Evolutionary conservation across 2,113 vertebrate species (phyloP), one percentile per base, ranked within the genome.

Genomic region (Picathartes gymnocephalus): DNA sequence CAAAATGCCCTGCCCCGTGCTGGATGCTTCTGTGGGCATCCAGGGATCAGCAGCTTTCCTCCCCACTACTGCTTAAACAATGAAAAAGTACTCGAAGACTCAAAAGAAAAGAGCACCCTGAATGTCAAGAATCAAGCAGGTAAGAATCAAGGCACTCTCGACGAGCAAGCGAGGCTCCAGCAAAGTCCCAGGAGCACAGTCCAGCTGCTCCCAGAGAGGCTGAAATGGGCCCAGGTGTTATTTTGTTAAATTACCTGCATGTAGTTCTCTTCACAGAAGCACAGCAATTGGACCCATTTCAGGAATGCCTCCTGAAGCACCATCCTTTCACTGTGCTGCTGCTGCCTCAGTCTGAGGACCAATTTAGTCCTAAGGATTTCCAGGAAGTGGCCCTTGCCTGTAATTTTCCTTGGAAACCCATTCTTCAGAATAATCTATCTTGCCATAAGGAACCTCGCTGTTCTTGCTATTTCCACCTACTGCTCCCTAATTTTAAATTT

Each of bases 161-260:
- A 6, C 0, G 1, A 56, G 42, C 3, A 18, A 54, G 48, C 10
- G 15, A 31, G 44, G 24, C 44, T 39, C 45, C 42, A n/a, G 37
- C 0, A 0, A 65, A 66, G 71, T 9, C 30, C 56, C 82, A 44
- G 39, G 12, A 83, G 58, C 45, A 58, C 1, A 33, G 19, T 7
- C 30, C 70, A 45, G 3, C 39, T 73, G 56, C 56, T 60, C 62
- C 42, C 15, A 70, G 61, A 56, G 68, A 40, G 44, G 28, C 40
- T 86, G 85, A 51, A 58, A 80, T 4, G 25, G 42, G 27, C 85
- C 12, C 30, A 72, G 74, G 27, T 28, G 18, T 20, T 47, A 39
- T 86, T 93, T 65, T 68, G 10, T 45, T 48, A 27, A 64, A 88
- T 62, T 76, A 74, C 61, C 64, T 71, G 31, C 47, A 7, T 2